A percentile compares a stretch with the other conserved stretches of the same genome.
These are phyloP conservation scores for Empidonax traillii DNA, from an alignment of 2,113 vertebrate species.

Conservation along the genomic window DNA sequence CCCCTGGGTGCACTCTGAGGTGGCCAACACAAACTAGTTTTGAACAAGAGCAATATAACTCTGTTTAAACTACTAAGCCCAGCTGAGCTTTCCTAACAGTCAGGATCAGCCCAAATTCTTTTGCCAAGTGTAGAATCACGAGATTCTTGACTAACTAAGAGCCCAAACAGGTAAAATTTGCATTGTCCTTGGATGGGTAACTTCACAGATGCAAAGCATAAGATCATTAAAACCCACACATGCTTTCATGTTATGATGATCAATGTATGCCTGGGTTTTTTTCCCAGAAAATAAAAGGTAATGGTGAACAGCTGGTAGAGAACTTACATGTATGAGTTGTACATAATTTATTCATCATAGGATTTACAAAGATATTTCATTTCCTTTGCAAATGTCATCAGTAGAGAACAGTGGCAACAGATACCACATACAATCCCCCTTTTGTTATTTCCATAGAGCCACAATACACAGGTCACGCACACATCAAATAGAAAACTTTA, in stretches of 20 bases:
- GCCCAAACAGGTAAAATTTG: background rate
- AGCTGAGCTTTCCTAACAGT: background rate
- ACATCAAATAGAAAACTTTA: background rate
- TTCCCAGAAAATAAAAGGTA: background rate
- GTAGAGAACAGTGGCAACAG: background rate
- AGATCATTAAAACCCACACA: background rate
- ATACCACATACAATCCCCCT: background rate
- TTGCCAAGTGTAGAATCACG: background rate
- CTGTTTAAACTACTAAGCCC: background rate
- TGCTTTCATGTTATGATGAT: background rate
- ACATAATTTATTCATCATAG: background rate
- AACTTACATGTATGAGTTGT: background rate
- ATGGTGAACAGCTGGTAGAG: background rate
- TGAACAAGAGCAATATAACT: background rate
- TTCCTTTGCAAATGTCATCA: background rate
- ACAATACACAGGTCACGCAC: background rate
- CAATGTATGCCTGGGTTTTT: background rate
- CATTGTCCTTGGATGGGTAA: background rate
- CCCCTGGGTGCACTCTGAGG: background rate
- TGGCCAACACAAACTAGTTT: background rate
- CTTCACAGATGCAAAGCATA: background rate
- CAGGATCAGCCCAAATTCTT: background rate
- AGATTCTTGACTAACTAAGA: background rate
- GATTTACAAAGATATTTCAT: background rate
- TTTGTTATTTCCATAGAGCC: background rate